Base-by-base conservation (phyloP, 2,888 invertebrate genomes). In the Patella depressa region DNA sequence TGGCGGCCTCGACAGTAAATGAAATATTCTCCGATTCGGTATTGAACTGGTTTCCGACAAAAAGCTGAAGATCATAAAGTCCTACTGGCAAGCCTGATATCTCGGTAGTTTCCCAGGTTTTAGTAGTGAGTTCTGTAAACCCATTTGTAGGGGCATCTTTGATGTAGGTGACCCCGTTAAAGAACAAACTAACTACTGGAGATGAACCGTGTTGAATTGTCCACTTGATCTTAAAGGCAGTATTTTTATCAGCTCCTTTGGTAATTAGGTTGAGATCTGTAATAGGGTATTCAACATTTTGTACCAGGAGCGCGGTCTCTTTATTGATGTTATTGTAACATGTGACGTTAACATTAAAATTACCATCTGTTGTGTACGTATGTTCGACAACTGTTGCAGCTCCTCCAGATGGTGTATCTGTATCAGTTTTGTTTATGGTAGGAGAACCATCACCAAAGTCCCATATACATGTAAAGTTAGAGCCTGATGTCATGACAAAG, bases 381-480 rank as follows among this genome's bases (percentile, higher is more conserved):
- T 88, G 80, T 12, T 78, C 71, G 11, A 77, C 73, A 14, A 19
- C n/a, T 24, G 71, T 77, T 19, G 69, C 72, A 55, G n/a, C 54
- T 12, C 75, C 71, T 9, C 76, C 79, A 9, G 82, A 74, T 17
- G 80, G 73, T 29, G 73, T 65, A 19, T 73, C 76, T 12, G 53
- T 29, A 11, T 81, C 79, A 15, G 78, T 79, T 0, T 71, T 77
- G 0, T 71, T 73, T 5, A 72, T 77, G 3, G 78, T 24, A 7
- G 77, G 65, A 7, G 75, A 75, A 15, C 80, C 80, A 74, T 87
- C 88, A 1, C 84, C 84, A 34, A 78, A 83, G 14, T 79, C 77
- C 85, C 88, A 88, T 2, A 71, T 73, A 72, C 89, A 89, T 11
- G 79, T 81, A 76, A 86, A 90, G 78, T 89, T 81, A 0, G 88